Conservation (phyloP, 2,113 vertebrate species). For the Dinomys branickii region DNA sequence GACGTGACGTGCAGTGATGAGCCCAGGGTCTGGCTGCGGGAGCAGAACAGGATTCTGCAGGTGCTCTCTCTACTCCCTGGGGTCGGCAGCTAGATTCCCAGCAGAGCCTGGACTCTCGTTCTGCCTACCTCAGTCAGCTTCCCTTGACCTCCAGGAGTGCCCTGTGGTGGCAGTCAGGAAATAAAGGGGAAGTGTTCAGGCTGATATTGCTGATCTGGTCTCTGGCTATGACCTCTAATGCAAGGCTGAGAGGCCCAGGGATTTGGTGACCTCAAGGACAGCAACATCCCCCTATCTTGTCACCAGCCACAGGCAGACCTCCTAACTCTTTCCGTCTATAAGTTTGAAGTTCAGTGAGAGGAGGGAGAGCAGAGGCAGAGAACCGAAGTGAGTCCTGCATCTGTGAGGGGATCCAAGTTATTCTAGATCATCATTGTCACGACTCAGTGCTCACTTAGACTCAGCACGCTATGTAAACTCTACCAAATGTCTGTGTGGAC, state of each 20-base stretch:
- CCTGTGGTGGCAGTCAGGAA: background rate
- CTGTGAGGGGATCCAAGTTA: too few relatives aligned
- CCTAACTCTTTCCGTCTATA: too few relatives aligned
- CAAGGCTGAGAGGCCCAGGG: background rate
- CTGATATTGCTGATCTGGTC: too few relatives aligned
- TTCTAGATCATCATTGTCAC: too few relatives aligned
- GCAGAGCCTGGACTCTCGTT: background rate
- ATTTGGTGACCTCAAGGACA: background rate
- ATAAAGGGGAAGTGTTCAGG: background rate
- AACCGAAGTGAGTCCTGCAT: too few relatives aligned
- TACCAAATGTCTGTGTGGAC: background rate
- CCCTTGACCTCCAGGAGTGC: background rate
- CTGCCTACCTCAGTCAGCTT: background rate
- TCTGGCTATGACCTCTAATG: too few relatives aligned
- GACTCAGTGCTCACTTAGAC: too few relatives aligned
- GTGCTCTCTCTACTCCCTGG: background rate
- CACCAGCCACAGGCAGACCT: background rate
- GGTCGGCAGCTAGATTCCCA: background rate
- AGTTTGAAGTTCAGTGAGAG: background rate
- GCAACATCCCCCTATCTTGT: background rate
- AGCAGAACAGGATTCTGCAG: background rate
- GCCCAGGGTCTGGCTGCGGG: background rate
- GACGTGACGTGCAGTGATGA: accelerated
- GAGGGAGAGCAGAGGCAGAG: background rate
- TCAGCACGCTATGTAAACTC: background rate